These are phyloP conservation scores for Sebastes wilsoni DNA, from an alignment of 2,797 vertebrate genomes.

Conservation along the genomic window DNA sequence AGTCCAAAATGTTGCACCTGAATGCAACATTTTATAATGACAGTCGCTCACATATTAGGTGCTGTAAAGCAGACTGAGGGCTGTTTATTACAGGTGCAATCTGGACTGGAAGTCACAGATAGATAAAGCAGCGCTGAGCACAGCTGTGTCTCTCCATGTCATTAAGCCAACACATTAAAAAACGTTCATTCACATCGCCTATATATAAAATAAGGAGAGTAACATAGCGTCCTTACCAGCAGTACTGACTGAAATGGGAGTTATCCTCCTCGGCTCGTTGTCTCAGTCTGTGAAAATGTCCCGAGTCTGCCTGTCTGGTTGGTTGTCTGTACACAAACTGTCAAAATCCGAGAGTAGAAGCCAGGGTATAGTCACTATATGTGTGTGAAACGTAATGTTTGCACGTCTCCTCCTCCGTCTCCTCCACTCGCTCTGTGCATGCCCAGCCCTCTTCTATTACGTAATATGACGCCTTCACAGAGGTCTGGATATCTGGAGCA, in stretches of 20 bases:
- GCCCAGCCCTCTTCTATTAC: not conserved
- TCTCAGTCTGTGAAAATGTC: too few relatives aligned
- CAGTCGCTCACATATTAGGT: slow-evolving; percentile 24
- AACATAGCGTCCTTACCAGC: not conserved
- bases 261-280: not conserved
- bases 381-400: not conserved
- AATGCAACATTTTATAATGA: not conserved
- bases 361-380: not conserved
- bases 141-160: not conserved
- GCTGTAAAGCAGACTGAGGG: not conserved
- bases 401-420: not conserved
- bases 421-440: not conserved
- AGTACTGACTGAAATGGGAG: not conserved
- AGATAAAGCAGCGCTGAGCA: not conserved
- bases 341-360: not conserved
- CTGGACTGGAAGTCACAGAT: slow-evolving; percentile 8
- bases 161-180: too few relatives aligned
- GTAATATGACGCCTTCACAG: not conserved
- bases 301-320: too few relatives aligned
- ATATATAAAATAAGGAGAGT: not conserved
- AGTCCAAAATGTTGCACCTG: not conserved
- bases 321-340: not conserved
- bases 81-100: slow-evolving; percentile 21
- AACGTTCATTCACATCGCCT: not conserved
- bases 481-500: not conserved